Evolutionary conservation across 1,140 invertebrate species (phyloP), one percentile per base, ranked within the genome.

Genomic region (Tetramorium alpestre): DNA sequence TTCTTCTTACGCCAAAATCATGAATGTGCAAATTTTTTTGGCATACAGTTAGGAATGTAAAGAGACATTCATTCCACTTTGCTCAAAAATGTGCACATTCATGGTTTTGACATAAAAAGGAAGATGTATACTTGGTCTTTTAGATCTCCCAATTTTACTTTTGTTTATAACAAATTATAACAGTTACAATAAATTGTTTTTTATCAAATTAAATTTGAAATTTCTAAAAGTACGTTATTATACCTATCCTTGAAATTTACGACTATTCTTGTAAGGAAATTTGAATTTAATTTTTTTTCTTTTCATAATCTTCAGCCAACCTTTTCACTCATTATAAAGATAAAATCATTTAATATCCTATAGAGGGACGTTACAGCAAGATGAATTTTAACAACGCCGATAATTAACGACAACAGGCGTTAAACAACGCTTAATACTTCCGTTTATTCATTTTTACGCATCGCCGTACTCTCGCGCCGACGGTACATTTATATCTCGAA

Each of bases 401-500:
- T n/a, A 64, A 64, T 38, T 38, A 64, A 38, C 1, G n/a, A 44
- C 6, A 44, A 44, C 6, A 22, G 64, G 16, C 18, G 38, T 44
- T 22, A 44, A 72, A 51, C 47, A 10, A 51, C 16, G 44, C 47
- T 51, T 18, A 25, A 60, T 60, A 28, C 16, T 60, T 60, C 22
- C n/a, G 22, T 70, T 56, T 70, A 3, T 11, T 28, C 5, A 44
- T 51, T 72, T 82, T 82, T 25, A 58, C 11, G 22, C 51, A 70
- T 22, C 22, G 16, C 28, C n/a, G 33, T 28, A 33, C 28, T 38
- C 22, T 80, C 47, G 38, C 33, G 49, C 22, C 33, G 67, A 16
- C 67, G 69, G 62, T 49, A 73, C 72, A 33, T 13, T 25, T 41
- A 58, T 84, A 38, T 51, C 72, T 62, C 72, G 72, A 77, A 85